These are phyloP conservation scores for Pongo pygmaeus DNA, from an alignment of 2,113 vertebrate species.

Conservation along the genomic window DNA sequence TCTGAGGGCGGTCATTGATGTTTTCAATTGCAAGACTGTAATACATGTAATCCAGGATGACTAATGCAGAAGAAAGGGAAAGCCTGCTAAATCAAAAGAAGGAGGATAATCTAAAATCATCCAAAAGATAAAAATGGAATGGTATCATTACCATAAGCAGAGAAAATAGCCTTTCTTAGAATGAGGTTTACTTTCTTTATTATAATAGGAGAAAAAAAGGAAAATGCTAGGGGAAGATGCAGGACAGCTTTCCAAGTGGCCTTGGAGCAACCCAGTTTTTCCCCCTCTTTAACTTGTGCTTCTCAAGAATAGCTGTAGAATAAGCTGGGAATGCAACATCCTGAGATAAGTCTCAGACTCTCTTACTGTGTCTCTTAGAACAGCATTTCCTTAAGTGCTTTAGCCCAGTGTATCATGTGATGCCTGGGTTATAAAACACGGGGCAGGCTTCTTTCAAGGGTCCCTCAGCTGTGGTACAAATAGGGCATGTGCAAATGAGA, in stretches of 20 bases:
- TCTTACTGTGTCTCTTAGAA: background rate
- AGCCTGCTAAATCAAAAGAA: background rate
- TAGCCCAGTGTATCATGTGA: background rate
- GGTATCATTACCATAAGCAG: too few relatives aligned
- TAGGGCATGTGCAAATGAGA: background rate
- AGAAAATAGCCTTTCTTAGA: background rate
- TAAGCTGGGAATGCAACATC: background rate
- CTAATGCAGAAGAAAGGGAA: background rate
- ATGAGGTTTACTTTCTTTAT: background rate
- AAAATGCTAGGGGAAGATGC: background rate
- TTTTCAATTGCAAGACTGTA: background rate
- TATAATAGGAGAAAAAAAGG: background rate
- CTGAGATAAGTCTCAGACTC: too few relatives aligned
- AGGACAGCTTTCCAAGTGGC: too few relatives aligned
- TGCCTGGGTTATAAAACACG: background rate
- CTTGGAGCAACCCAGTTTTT: background rate
- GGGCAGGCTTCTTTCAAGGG: background rate
- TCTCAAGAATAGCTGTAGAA: background rate
- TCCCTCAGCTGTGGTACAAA: background rate
- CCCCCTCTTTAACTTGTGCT: background rate
- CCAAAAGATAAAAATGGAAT: background rate
- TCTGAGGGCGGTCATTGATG: rapidly evolving
- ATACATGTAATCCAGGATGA: background rate
- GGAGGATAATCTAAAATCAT: background rate
- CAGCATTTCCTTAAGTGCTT: too few relatives aligned